Evolutionary conservation across 2,113 vertebrate genomes (phyloP).

Genomic region (Centropus bengalensis): DNA sequence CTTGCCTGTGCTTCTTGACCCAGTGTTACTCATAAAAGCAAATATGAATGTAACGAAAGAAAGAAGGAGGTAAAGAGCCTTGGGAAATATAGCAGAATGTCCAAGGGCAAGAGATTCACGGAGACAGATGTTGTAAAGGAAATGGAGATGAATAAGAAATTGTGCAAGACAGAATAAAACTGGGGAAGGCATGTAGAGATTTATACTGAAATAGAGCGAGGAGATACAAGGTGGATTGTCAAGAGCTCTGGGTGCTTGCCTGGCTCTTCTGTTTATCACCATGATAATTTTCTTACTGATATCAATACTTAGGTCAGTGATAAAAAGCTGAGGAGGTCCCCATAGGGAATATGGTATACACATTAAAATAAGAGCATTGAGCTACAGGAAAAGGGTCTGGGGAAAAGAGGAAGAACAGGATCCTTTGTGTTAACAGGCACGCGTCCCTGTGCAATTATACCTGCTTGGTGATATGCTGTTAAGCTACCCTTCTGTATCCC

Average conservation of each 20-base stretch:
- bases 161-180: not conserved
- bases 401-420: not conserved
- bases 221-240: not conserved
- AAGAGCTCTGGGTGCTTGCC: not conserved
- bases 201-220: not conserved
- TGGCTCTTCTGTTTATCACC: not conserved
- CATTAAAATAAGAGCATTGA: not conserved
- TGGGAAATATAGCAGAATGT: not conserved
- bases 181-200: not conserved
- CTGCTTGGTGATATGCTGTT: not conserved
- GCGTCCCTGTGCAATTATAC: not conserved
- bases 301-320: not conserved
- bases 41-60: not conserved
- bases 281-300: not conserved
- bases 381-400: not conserved
- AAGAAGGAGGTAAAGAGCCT: not conserved
- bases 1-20: not conserved
- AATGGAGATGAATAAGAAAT: not conserved
- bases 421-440: not conserved
- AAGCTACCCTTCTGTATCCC: not conserved
- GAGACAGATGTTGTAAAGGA: not conserved
- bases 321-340: not conserved
- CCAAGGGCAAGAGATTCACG: rapidly evolving
- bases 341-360: not conserved
- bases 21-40: rapidly evolving